Base-by-base conservation (phyloP, 2,797 vertebrate species). In the Urosaurus nigricauda region DNA sequence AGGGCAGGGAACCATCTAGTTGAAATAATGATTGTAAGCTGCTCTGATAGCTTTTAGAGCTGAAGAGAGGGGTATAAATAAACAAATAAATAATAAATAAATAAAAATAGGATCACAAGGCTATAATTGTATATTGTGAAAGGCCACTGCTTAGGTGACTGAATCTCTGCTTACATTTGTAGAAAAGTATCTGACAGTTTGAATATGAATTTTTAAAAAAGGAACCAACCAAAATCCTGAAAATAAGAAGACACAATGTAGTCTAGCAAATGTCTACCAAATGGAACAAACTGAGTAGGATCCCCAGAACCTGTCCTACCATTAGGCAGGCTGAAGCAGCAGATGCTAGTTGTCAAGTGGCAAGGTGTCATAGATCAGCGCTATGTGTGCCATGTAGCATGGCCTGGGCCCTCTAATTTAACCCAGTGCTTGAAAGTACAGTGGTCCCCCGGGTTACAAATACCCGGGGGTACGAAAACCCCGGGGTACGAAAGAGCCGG, bases 101-200 rank as follows among this genome's bases (percentile, higher is more conserved):
- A 43, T 43, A 43, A 43, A 43, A 68, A 29, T 32, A 32, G 29
- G 32, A 68, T 13, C 65, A 68, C 12, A 8, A 29, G 29, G 65
- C 29, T 32, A 68, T 68, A 51, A 70, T 71, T 71, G 32, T 63
- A 11, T 71, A 51, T 71, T 84, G 47, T 63, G 17, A 40, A 32
- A 60, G 32, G 14, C 21, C 63, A 68, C 53, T 26, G 2, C 47
- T 47, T 53, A 70, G 32, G 37, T 70, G 40, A 40, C 24, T 40
- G 51, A 79, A 87, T 53, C 63, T 70, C n/a, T 70, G n/a, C n/a
- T 68, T 68, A 32, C 14, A 37, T 53, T 87, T 87, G 35, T 70
- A 29, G 53, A 11, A 3, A 26, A 29, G 26, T 8, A 5, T 65
- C 60, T 83, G 40, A 53, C 78, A 35, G 29, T 47, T 79, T 79